Base-by-base conservation (phyloP, 2,888 invertebrate species). In the Netelia virgata region DNA sequence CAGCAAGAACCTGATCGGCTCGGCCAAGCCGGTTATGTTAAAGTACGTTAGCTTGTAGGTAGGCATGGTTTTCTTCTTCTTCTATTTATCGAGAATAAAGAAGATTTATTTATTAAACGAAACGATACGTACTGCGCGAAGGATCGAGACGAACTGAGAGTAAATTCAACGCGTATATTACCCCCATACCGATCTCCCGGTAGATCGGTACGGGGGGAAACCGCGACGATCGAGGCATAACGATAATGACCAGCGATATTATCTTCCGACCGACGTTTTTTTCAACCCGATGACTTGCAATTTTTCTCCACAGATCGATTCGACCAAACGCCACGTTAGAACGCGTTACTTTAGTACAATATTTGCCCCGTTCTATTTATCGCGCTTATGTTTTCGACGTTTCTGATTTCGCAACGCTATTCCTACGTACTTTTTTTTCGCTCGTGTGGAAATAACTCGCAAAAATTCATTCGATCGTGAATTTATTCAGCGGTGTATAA, bases 11-110 rank as follows among this genome's bases (percentile, higher is more conserved):
- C 94, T 90, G 41, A 93, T 90, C 16, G 94, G 90, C 83, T 94
- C 94, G 9, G 89, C 94, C 72, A 94, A 88, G 18, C 94, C 94
- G 84, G 92, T 93, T 28, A 92, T 41, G 83, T 94, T 92, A 87
- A 94, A 94, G 84, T 94, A 94, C 11, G 91, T 93, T 53, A 94
- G 85, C 82, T 93, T 94, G 88, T 94, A 94, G 8, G 69, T 88
- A 70, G 91, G 64, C 91, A 91, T 91, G 47, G 18, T 59, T 18
- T 18, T 47, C 18, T n/a, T 23, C 36, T 55, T 18, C 14, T 11
- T 47, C 14, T 10, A 47, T 47, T 16, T 57, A 57, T 5, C 47
- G 14, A 47, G 3, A 14, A 47, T 47, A 14, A 3, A 47, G 3
- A 14, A 11, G 14, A 47, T 47, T 47, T 14, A 1, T 47, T 23